A percentile compares a stretch with the other conserved stretches of the same genome.
Evolutionary conservation across 2,113 vertebrate species (phyloP).

Genomic region (Telmatochromis sp.): DNA sequence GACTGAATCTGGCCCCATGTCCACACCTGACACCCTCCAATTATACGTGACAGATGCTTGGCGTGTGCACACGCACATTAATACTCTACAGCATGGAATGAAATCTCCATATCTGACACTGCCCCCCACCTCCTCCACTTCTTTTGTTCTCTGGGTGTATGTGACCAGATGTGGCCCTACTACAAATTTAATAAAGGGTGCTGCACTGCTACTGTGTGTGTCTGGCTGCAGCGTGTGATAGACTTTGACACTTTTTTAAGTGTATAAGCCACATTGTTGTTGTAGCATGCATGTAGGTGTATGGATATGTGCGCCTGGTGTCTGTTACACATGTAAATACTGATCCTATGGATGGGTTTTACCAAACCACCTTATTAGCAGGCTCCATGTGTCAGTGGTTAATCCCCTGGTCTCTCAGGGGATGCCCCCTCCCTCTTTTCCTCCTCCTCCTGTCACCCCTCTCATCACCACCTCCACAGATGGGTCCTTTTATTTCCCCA

Average conservation of each 20-base stretch:
- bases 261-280: not conserved
- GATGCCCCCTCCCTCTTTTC: not conserved
- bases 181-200: conserved; percentile 74
- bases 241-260: not conserved
- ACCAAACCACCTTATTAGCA: conserved; percentile 65
- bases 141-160: conserved; percentile 62
- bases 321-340: conserved; percentile 12
- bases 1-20: conserved; percentile 60
- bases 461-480: conserved; percentile 67
- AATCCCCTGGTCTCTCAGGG: conserved; percentile 59
- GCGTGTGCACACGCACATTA: conserved; percentile 62
- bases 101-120: conserved; percentile 60
- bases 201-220: not conserved
- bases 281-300: not conserved
- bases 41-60: conserved; percentile 69
- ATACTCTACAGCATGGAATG: conserved; percentile 42
- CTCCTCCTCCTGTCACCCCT: conserved; percentile 41
- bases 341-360: conserved; percentile 34
- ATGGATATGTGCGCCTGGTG: not conserved
- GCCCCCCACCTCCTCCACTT: not conserved
- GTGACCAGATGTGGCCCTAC: conserved; percentile 72
- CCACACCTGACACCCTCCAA: conserved; percentile 73
- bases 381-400: conserved; percentile 73
- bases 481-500: conserved; percentile 71
- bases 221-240: not conserved